Evolutionary conservation across 2,888 invertebrate genomes (phyloP), one percentile per base, ranked within the genome.

Genomic region (Tachina lurida): DNA sequence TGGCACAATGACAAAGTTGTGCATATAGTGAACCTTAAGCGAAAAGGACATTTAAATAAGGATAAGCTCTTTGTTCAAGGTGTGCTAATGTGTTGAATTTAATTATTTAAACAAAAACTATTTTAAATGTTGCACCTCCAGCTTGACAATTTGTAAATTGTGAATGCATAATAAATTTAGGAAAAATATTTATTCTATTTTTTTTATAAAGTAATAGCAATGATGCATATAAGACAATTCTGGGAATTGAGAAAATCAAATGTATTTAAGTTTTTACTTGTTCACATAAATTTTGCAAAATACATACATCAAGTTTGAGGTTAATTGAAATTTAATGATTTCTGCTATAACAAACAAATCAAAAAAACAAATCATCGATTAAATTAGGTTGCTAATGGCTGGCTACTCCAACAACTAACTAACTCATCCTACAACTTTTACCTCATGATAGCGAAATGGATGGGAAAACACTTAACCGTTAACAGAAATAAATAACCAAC

Each of bases 301-400:
- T 19, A 31, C 19, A 54, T 1, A 17, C 13, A 49, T 15, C 7
- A 19, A 45, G 15, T 74, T 81, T 70, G 31, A 58, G 81, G 77
- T 81, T 84, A 84, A 81, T 84, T 60, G 84, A 77, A 77, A 70
- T 81, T 77, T 74, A 81, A 84, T 84, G 67, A 81, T 62, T 76
- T 41, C 15, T n/a, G 17, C 58, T 17, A 67, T 17, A 67, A 65
- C 31, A 67, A 31, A 31, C 31, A n/a, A 49, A n/a, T n/a, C n/a
- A n/a, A n/a, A n/a, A 22, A 58, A 70, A 41, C 12, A 43, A 49
- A n/a, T 76, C 54, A 80, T 73, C 47, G 76, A 77, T 81, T 84
- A 73, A 43, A 71, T 84, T 75, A 52, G 15, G 39, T 47, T 68
- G 78, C 31, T 75, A 12, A 58, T 79, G 58, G 76, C 60, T 79